These are phyloP conservation scores for Drosophila melanogaster DNA, from an alignment of 1,140 invertebrate genomes.

Conservation along the genomic window DNA sequence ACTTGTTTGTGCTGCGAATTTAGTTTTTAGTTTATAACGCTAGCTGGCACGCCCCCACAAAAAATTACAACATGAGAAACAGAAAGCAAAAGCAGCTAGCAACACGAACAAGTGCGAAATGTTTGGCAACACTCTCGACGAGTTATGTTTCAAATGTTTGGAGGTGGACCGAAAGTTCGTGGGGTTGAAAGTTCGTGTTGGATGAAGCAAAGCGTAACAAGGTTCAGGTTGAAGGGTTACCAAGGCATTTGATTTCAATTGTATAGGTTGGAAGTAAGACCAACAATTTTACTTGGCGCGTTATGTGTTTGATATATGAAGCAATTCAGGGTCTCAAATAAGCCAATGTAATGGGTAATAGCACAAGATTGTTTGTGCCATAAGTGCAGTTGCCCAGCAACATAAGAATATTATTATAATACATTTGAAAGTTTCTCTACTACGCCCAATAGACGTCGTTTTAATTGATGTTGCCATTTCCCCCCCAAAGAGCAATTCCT, in stretches of 20 bases:
- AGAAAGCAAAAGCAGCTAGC: constrained; percentile 32
- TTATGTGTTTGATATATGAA: constrained; percentile 29
- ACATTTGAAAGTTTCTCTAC: background rate
- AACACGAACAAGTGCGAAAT: constrained; percentile 47
- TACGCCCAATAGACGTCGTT: background rate
- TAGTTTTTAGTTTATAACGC: constrained; percentile 51
- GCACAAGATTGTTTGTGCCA: background rate
- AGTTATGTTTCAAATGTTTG: constrained; percentile 53
- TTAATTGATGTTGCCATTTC: background rate
- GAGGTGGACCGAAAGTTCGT: constrained; percentile 14
- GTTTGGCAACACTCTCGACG: constrained; percentile 55
- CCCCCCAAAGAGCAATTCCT: background rate
- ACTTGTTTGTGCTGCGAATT: constrained; percentile 64
- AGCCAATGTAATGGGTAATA: background rate
- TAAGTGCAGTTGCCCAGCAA: background rate
- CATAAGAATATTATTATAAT: background rate
- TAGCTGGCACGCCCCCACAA: constrained; percentile 33
- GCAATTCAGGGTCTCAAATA: background rate
- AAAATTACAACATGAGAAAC: constrained; percentile 40
- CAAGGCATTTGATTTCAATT: constrained; percentile 37
- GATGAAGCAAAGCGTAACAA: constrained; percentile 32
- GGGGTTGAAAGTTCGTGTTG: constrained; percentile 20
- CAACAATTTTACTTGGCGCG: background rate
- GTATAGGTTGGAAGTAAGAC: constrained; percentile 10
- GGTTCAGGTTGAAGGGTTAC: constrained; percentile 16